These are phyloP conservation scores for Dipodomys ordii DNA, from an alignment of 2,113 vertebrate genomes.

Conservation along the genomic window DNA sequence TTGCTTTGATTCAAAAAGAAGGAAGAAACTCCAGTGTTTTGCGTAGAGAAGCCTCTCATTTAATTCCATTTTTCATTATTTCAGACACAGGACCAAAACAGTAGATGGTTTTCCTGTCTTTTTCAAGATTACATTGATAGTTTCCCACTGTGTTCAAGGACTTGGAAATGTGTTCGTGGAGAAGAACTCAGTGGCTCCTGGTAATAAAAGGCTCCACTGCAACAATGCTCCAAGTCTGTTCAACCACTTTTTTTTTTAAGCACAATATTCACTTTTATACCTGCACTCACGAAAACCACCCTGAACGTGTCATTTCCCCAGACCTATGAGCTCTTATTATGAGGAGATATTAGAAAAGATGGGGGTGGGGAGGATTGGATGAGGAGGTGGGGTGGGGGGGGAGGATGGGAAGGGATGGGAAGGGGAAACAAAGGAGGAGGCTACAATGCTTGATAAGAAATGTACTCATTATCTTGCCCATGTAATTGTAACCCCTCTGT, in stretches of 20 bases:
- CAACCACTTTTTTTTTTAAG: not conserved
- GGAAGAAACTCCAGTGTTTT: not conserved
- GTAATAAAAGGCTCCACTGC: not conserved
- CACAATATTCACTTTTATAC: not conserved
- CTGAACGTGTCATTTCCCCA: not conserved
- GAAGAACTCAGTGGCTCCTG: not conserved
- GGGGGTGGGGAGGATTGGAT: no score
- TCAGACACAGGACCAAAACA: not conserved
- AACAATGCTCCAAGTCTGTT: not conserved
- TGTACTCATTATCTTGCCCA: no score
- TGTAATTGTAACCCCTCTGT: no score
- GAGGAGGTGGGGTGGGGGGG: no score
- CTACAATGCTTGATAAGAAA: no score
- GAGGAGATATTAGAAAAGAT: not conserved
- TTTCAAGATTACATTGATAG: not conserved
- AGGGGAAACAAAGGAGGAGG: no score
- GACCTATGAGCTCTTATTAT: not conserved
- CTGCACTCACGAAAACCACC: not conserved
- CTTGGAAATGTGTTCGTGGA: not conserved
- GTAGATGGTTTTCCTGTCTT: not conserved
- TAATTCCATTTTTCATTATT: not conserved
- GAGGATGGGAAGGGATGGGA: no score
- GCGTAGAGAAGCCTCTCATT: not conserved
- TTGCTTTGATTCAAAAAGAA: not conserved
- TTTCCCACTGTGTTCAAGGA: constrained; percentile 9